Base-by-base conservation (phyloP, 2,113 vertebrate species). In the Sterrhoptilus dennistouni region DNA sequence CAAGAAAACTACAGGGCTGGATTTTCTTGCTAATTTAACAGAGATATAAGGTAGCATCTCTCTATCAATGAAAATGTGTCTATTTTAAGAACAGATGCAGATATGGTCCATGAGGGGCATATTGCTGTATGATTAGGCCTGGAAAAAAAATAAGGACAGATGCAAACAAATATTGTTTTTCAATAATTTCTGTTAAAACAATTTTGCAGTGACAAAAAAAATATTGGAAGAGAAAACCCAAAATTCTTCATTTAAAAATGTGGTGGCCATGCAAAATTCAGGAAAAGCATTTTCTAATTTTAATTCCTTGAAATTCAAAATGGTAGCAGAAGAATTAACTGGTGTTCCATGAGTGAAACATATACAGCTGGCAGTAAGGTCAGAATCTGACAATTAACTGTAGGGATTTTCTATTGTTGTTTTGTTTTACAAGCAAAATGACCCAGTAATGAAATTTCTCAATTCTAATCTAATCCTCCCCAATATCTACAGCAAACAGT, bases 401-500 rank as follows among this genome's bases (percentile, higher is more conserved):
- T 25, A 28, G 11, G 27, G 18, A 52, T 83, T 69, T 85, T 80
- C 56, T 81, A 9, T 50, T 71, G 12, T n/a, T 83, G 12, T 63
- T 83, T 83, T 71, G 14, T n/a, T 78, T 93, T 75, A 50, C 50
- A 50, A 86, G 42, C 44, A 87, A 95, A 91, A 44, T 38, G 28
- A 83, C 16, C 31, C 44, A 81, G 53, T 42, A 87, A 76, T 49
- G 47, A 74, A 85, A 83, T 47, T 80, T 91, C 47, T 78, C n/a
- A 35, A 8, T 82, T 86, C 59, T 90, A 82, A 44, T 54, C 52
- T 83, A 90, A 90, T 75, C 77, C 53, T 83, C 27, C 40, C 33
- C 90, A 74, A 84, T 88, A 96, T 86, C 88, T 71, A 52, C 1
- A 5, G 86, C 85, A 86, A 93, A 95, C 81, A 83, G 92, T 95